Evolutionary conservation across 2,888 invertebrate species (phyloP), one percentile per base, ranked within the genome.

Genomic region (Chelonus formosanus): DNA sequence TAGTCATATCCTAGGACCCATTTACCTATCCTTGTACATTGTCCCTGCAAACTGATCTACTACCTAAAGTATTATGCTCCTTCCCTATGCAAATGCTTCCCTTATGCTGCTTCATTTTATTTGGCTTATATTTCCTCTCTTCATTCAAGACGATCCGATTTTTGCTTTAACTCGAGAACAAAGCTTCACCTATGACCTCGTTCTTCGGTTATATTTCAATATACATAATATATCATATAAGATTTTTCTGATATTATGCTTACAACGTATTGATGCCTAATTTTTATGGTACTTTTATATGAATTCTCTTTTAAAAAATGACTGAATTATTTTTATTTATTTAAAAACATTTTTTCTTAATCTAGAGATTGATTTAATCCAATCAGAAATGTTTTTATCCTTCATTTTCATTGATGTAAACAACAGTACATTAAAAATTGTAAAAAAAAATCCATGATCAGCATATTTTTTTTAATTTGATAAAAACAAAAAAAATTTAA

Each of bases 81-180:
- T 56, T 60, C 59, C 62, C 64, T 66, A 66, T 66, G 66, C 66
- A 66, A 66, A 66, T 66, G 52, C 44, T 43, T 52, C 56, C 35
- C 48, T 20, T 48, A 44, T 62, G 50, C 48, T 40, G 55, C 55
- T 55, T 56, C 32, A 44, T 31, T 56, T 52, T 66, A 68, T 70
- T 55, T 54, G 50, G 43, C 57, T 52, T 56, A 45, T 50, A 40
- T 60, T 53, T 40, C 50, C 63, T 63, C 56, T 62, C 45, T 57
- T 71, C 67, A 70, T 68, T 61, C 53, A 53, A 63, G 61, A 63
- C 57, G 64, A 63, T 70, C 62, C 66, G 68, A 72, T 72, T 71
- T 70, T 68, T 52, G 68, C 58, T 63, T 47, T 52, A 69, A 47
- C 40, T 47, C 50, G 43, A 4, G 55, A 48, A 60, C 60, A 65